phyloP scores from a whole-genome alignment of 1,140 invertebrate genomes.

The Dendrolimus kikuchii region DNA sequence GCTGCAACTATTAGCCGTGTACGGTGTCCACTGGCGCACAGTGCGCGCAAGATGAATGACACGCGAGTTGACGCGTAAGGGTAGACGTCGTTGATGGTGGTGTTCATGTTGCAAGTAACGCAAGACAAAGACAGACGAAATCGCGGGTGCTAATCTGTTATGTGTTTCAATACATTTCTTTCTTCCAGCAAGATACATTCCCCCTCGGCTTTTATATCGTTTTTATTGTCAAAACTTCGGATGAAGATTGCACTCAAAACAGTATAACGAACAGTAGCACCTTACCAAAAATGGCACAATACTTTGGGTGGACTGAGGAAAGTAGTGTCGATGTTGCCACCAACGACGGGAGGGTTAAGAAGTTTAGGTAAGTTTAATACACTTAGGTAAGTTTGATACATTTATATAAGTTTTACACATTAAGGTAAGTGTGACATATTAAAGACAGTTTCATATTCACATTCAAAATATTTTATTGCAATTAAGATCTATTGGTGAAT shows the following conservation, averaged over 20 bases:
- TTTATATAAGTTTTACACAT: background rate
- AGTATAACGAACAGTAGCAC: slow-evolving; percentile 23
- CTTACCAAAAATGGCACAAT: slow-evolving; percentile 33
- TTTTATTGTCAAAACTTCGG: slow-evolving; percentile 84
- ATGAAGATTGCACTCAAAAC: slow-evolving; percentile 77
- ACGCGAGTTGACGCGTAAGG: too few relatives aligned
- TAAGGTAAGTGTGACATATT: too few relatives aligned
- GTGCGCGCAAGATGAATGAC: too few relatives aligned
- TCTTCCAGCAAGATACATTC: slow-evolving; percentile 13
- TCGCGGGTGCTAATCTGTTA: too few relatives aligned
- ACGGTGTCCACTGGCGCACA: too few relatives aligned
- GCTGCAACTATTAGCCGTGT: too few relatives aligned
- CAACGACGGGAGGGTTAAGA: slow-evolving; percentile 38
- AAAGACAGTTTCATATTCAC: too few relatives aligned
- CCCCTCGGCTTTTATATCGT: slow-evolving; percentile 84
- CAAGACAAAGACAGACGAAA: too few relatives aligned
- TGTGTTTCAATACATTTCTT: background rate
- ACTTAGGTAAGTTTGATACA: background rate
- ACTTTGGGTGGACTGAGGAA: slow-evolving; percentile 36
- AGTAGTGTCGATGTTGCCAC: slow-evolving; percentile 61
- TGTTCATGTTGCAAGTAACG: too few relatives aligned
- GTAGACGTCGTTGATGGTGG: too few relatives aligned
- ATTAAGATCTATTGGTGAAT: too few relatives aligned
- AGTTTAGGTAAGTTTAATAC: slow-evolving; percentile 36
- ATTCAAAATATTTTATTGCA: too few relatives aligned